Evolutionary conservation across 1,140 invertebrate species (phyloP), one percentile per base, ranked within the genome.

Genomic region (Eufriesea mexicana): DNA sequence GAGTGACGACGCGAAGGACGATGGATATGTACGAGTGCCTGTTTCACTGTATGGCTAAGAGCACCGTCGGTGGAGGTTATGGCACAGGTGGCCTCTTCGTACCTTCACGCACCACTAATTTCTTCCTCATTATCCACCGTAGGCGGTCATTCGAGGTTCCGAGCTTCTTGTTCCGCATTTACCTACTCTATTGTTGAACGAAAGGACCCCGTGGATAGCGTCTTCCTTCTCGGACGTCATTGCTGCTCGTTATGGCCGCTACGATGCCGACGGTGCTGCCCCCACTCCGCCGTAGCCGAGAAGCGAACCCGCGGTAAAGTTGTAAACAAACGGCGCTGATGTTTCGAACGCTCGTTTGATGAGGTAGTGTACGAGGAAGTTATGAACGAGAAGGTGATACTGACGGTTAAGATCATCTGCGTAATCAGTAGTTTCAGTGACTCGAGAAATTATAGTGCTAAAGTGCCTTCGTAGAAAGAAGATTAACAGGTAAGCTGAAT

Each of bases 21-120:
- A 67, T 70, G 73, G 75, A 66, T 83, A 47, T 62, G 55, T 16
- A 51, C 51, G 14, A 74, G 68, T 25, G 74, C 59, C 76, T 83
- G 70, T 75, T 78, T 87, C 57, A 74, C 35, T 35, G 20, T 14
- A 7, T 8, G 12, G 9, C 45, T 25, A 18, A n/a, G 16, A 55
- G 67, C n/a, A 57, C 62, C 42, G 28, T 35, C 49, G 49, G n/a
- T 7, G 54, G 49, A 68, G 59, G 72, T 72, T 81, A 79, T 73
- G 57, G 82, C 81, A 93, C 93, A 94, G 91, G 92, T 94, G 92
- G 89, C 82, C 81, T 90, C 74, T 91, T 91, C 84, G 82, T 92
- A 93, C 91, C 89, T 91, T 93, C 84, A 90, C 89, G 90, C 92
- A 92, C 90, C 90, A 92, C 89, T 93, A 92, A 93, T 93, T 92